These are phyloP conservation scores for Branchipolynoe longqiensis DNA, from an alignment of 2,888 invertebrate genomes.

Conservation along the genomic window DNA sequence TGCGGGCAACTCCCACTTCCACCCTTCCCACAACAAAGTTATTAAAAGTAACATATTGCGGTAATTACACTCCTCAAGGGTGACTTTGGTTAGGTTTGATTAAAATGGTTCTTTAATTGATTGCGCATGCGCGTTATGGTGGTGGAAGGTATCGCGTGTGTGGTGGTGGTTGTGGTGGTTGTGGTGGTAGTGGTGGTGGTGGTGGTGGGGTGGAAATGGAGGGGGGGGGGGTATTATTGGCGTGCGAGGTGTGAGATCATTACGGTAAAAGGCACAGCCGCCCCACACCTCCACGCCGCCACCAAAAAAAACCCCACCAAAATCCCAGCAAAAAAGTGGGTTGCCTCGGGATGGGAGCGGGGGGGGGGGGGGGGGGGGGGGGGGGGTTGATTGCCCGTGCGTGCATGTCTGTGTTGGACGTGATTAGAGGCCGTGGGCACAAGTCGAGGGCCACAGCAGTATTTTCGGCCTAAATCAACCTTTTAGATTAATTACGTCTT, in stretches of 20 bases:
- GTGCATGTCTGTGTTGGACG: not conserved
- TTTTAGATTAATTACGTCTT: conserved; percentile 39
- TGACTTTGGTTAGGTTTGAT: not conserved
- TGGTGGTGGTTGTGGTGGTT: no score
- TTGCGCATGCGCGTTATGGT: not conserved
- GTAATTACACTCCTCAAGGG: not conserved
- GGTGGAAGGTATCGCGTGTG: not conserved
- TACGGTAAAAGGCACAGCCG: not conserved
- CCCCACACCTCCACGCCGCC: no score
- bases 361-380: no score
- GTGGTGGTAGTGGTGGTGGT: no score
- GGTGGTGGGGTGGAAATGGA: no score
- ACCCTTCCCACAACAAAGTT: no score
- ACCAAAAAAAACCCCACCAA: no score
- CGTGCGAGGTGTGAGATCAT: conserved; percentile 25
- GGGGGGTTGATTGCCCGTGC: not conserved
- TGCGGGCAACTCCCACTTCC: no score
- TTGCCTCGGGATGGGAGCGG: no score
- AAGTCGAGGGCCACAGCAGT: not conserved
- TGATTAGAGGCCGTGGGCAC: not conserved
- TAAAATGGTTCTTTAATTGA: not conserved
- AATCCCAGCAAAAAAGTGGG: no score
- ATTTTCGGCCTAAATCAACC: conserved; percentile 19
- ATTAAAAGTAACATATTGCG: not conserved
- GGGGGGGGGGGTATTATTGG: not conserved